Conservation (phyloP, 2,888 invertebrate genomes). For the Tethea ocularis region DNA sequence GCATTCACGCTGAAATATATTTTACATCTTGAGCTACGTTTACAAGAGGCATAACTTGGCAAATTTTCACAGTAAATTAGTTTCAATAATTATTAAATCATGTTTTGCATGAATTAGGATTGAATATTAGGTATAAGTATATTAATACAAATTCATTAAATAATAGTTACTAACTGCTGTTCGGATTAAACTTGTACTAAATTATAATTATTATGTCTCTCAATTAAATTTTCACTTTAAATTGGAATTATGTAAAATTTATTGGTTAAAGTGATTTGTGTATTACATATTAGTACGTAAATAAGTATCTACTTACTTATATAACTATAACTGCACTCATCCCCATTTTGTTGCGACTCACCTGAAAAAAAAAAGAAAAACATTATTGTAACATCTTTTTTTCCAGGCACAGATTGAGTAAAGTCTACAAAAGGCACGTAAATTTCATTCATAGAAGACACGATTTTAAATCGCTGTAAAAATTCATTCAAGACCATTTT, state of each 20-base stretch:
- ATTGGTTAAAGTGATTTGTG: not conserved
- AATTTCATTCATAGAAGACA: not conserved
- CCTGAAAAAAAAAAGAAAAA: slow-evolving; percentile 59
- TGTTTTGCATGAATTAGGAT: no score
- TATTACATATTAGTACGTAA: not conserved
- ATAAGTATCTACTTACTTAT: slow-evolving; percentile 70
- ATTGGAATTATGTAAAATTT: not conserved
- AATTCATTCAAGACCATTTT: slow-evolving; percentile 35
- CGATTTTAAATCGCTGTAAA: slow-evolving; percentile 15
- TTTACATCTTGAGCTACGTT: no score
- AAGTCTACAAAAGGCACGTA: not conserved
- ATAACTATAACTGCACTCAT: slow-evolving; percentile 83
- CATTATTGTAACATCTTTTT: slow-evolving; percentile 12
- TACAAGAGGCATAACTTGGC: no score
- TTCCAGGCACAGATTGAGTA: slow-evolving; percentile 10
- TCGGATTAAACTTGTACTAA: no score
- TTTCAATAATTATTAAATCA: no score
- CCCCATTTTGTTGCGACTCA: slow-evolving; percentile 81
- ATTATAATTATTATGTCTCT: no score
- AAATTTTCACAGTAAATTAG: no score
- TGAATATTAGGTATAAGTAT: no score
- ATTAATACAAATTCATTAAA: no score
- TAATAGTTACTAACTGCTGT: no score
- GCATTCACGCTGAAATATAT: no score
- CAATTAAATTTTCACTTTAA: no score